A percentile compares a stretch with the other conserved stretches of the same genome.
Conservation (phyloP, 1,140 invertebrate genomes). For the Dryas iulia region DNA sequence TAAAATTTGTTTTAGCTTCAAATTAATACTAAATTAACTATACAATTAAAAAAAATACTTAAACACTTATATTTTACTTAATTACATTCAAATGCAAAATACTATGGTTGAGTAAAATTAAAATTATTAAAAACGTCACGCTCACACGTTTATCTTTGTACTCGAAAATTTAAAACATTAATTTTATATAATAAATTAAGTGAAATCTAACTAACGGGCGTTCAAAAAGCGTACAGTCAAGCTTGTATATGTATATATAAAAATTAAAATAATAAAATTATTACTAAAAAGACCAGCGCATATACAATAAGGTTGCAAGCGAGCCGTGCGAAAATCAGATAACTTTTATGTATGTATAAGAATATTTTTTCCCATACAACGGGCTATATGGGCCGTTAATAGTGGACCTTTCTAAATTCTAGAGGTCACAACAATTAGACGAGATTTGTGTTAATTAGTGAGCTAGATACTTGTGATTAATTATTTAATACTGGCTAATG, state of each 20-base stretch:
- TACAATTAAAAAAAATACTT: not conserved
- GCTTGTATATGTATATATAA: too few species aligned
- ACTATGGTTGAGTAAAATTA: not conserved
- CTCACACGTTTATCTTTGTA: not conserved
- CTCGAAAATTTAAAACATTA: not conserved
- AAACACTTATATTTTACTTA: not conserved
- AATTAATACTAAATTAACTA: too few species aligned
- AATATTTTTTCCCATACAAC: slow-evolving; percentile 26
- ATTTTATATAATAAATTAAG: slow-evolving; percentile 1
- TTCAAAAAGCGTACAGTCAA: not conserved
- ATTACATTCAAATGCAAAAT: not conserved
- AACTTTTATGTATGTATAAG: slow-evolving; percentile 25
- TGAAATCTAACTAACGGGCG: not conserved
- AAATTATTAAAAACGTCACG: not conserved
- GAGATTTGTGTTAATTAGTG: slow-evolving; percentile 16
- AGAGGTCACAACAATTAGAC: slow-evolving; percentile 18
- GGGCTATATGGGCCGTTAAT: slow-evolving; percentile 22
- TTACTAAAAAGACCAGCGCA: not conserved
- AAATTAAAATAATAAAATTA: slow-evolving; percentile 10
- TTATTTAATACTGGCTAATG: slow-evolving; percentile 1
- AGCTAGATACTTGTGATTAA: slow-evolving; percentile 10
- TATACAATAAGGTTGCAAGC: slow-evolving; percentile 18
- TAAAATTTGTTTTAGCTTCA: too few species aligned
- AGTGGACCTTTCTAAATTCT: slow-evolving; percentile 23
- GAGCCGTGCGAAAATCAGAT: slow-evolving; percentile 23